Evolutionary conservation across 2,888 invertebrate genomes (phyloP), one percentile per base, ranked within the genome.

Genomic region (Cheilosia vernalis): DNA sequence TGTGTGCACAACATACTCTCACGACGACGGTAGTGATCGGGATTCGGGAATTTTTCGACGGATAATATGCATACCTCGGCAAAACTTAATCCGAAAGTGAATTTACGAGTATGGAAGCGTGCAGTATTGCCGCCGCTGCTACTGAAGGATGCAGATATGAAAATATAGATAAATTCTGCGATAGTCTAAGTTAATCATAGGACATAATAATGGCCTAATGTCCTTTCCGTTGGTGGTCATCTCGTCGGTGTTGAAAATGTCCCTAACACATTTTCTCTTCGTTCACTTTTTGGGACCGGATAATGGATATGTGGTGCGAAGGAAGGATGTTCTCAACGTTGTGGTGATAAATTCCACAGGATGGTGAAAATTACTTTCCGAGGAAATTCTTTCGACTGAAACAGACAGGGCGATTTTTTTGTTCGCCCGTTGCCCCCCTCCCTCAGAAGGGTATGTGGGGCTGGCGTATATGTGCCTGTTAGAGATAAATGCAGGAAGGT

Each of bases 171-270:
- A 84, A 79, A 79, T 84, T 74, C 44, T 58, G 51, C 67, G 69
- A 64, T 79, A 69, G 69, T 33, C 67, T 51, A 74, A 84, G 83
- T 84, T 84, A 74, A 79, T 84, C 79, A 84, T 74, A 64, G 51
- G 79, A 84, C 79, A 69, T 79, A 67, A 84, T 84, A 37, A 79
- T 84, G 69, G 67, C 64, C 63, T 84, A 78, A 79, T 84, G 83
- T 84, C 83, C 69, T 82, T 69, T 49, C 15, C 63, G 44, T 51
- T 66, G 24, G 58, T 76, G 37, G 37, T 58, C 56, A 27, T 27
- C 40, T 49, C 27, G 69, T 53, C 30, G 42, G 40, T 30, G 19
- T 56, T 42, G 27, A 6, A 13, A 19, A 73, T 42, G 24, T 67
- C 53, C 30, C 67, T 47, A 40, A 58, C 66, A 49, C 42, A 64